phyloP scores from a whole-genome alignment of 2,888 invertebrate species.

The Lottia gigantea region DNA sequence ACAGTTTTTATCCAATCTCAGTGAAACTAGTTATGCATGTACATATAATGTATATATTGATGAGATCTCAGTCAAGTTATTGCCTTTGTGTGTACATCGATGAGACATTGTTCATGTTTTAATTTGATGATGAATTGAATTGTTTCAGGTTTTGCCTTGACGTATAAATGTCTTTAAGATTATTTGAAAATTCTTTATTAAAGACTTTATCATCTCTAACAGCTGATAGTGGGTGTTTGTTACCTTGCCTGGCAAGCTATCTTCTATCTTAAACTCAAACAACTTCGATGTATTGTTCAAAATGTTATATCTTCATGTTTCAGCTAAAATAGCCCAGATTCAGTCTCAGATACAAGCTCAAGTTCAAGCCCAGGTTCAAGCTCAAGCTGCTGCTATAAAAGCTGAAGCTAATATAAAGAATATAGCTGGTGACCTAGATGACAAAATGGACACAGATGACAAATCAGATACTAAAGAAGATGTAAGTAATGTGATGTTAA shows the following conservation, averaged over 20 bases:
- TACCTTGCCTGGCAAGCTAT: not conserved
- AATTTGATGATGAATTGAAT: too few species aligned
- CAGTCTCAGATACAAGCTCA: conserved; percentile 16
- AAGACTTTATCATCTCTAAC: conserved; percentile 8
- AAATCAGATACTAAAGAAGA: conserved; percentile 67
- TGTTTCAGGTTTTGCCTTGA: too few species aligned
- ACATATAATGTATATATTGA: too few species aligned
- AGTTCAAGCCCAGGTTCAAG: conserved; percentile 26
- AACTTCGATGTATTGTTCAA: too few species aligned
- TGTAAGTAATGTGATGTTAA: too few species aligned
- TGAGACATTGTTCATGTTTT: too few species aligned
- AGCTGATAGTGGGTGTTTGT: not conserved
- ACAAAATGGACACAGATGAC: conserved; percentile 48
- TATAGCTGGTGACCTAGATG: conserved; percentile 11
- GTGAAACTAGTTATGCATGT: too few species aligned
- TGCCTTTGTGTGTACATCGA: too few species aligned
- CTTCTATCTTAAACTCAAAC: not conserved
- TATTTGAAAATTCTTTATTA: too few species aligned
- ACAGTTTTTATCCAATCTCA: too few species aligned
- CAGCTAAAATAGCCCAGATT: conserved; percentile 19
- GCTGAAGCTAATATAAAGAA: conserved; percentile 20
- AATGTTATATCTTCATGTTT: not conserved
- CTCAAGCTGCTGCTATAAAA: conserved; percentile 22
- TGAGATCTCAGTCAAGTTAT: too few species aligned
- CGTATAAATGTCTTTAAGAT: too few species aligned